Base-by-base conservation (phyloP, 2,113 vertebrate species). In the Sminthopsis crassicaudata region DNA sequence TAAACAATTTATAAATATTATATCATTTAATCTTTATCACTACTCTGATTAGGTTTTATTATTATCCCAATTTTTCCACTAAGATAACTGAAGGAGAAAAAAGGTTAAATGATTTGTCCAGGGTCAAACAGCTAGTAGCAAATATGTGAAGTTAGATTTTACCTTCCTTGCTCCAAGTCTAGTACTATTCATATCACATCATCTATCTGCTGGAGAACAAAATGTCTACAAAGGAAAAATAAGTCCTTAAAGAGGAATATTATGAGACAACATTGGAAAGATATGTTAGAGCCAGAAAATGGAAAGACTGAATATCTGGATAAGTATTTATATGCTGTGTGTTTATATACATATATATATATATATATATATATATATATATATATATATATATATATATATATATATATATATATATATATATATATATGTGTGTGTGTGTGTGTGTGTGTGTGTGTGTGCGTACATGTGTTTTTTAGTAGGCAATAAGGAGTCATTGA, bases 21-120 rank as follows among this genome's bases (percentile, higher is more conserved):
- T 91, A 42, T 96, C 30, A 54, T 46, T 93, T n/a, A 88, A 46
- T 90, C 53, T 76, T 91, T 26, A 11, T 91, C 48, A 48, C 14
- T 50, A 11, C 48, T 11, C 27, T 91, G 8, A 60, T 94, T 90
- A 52, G 90, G 57, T 67, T 67, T 12, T 67, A 4, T 36, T 36
- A 67, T 67, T 36, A 84, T 16, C 19, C 36, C 67, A 36, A 42
- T 84, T 84, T 84, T 84, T 42, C 5, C 36, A 22, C 36, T 76
- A 16, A 76, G 36, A 36, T 19, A n/a, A 76, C 36, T 7, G 67
- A 76, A 76, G 36, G 1, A 84, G 67, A 84, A 36, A 36, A 84
- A 2, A 84, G 16, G 67, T 7, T 42, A 84, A 22, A 84, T n/a
- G 14, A 42, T 5, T 84, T 84, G 16, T 27, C 67, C n/a, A 23